Evolutionary conservation across 2,888 invertebrate genomes (phyloP), one percentile per base, ranked within the genome.

Genomic region (Kuschelorhynchus macadamiae): DNA sequence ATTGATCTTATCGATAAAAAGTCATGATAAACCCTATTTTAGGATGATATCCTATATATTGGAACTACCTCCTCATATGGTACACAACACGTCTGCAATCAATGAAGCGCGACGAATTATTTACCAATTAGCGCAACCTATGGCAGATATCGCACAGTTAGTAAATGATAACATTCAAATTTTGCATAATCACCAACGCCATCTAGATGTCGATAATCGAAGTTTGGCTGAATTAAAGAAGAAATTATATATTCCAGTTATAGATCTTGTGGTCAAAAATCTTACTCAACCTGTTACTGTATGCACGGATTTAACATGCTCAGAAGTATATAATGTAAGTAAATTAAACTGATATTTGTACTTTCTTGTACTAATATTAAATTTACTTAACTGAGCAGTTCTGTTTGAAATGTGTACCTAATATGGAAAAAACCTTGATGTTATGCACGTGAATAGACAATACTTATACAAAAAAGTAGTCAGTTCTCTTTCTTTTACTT

Each of bases 61-160:
- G 8, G 70, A 69, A 8, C 61, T 82, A 14, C 70, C 68, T 46
- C 81, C 82, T 0, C 82, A 82, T 52, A 63, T 72, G 33, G 76
- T 81, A 2, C 72, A 77, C 56, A 77, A 78, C 47, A 81, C 82
- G 0, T 63, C 78, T 12, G 80, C 79, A 3, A 72, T 82, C 0
- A 82, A 82, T 36, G 79, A 82, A 67, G 80, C 80, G 0, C 69
- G 81, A 11, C 74, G 79, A 42, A 59, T 79, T n/a, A 80, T 83
- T 21, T 71, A 77, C 20, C 77, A 81, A 14, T 61, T 83, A 30
- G 73, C 80, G 0, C 76, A 79, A 67, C 83, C 83, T 0, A 70
- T 83, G 60, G 79, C 80, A 3, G 82, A 82, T 52, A 80, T 82
- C 47, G 75, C 79, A 0, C 78, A 82, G 66, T 64, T 79, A 2